Evolutionary conservation across 2,888 invertebrate genomes (phyloP).

Genomic region (Antheraea assamensis): DNA sequence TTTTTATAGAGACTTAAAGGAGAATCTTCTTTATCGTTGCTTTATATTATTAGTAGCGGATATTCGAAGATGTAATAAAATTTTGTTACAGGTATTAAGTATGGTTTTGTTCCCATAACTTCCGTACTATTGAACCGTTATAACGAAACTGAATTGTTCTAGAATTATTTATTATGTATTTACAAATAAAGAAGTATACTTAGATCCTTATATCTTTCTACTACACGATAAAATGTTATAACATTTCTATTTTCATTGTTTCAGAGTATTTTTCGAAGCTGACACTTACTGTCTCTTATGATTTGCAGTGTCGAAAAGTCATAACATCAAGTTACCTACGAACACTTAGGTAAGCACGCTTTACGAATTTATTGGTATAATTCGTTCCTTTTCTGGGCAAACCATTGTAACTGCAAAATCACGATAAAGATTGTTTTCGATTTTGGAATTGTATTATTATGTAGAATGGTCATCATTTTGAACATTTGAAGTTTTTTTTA

Average conservation of each 20-base stretch:
- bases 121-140: background rate
- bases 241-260: conserved; percentile 49
- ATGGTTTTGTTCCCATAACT: conserved; percentile 23
- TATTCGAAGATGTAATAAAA: conserved; percentile 65
- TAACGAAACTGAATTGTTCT: background rate
- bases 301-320: conserved; percentile 53
- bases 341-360: conserved; percentile 64
- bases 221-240: background rate
- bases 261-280: conserved; percentile 52
- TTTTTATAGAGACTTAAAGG: conserved; percentile 65
- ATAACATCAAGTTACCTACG: conserved; percentile 72
- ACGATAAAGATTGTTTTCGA: too few species aligned
- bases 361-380: conserved; percentile 15
- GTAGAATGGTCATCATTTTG: too few species aligned
- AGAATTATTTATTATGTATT: background rate
- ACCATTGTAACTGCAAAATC: too few species aligned
- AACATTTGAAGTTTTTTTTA: too few species aligned
- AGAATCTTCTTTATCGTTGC: conserved; percentile 65
- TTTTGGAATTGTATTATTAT: too few species aligned
- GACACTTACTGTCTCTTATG: conserved; percentile 56
- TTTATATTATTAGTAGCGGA: conserved; percentile 63
- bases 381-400: too few species aligned
- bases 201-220: background rate
- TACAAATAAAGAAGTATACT: background rate
- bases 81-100: conserved; percentile 46